Percentiles rank a stretch among this genome's conserved stretches.
phyloP scores from a whole-genome alignment of 2,888 invertebrate genomes.

The Meteorus colon region DNA sequence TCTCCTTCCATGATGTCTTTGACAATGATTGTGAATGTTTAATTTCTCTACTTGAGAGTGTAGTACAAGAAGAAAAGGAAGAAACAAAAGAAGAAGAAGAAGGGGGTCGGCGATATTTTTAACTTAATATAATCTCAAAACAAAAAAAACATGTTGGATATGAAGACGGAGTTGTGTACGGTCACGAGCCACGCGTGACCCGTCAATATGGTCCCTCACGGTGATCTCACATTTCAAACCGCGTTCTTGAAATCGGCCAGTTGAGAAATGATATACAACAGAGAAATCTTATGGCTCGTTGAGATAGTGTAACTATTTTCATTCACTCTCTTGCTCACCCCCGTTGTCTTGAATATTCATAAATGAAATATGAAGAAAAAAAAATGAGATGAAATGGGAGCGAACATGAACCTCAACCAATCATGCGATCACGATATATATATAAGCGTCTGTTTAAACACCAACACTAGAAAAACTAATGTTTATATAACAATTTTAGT shows the following conservation, averaged over 20 bases:
- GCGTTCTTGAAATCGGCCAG: conserved; percentile 36
- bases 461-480: not conserved
- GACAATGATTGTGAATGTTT: no score
- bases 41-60: no score
- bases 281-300: conserved; percentile 43
- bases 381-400: conserved; percentile 16
- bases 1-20: no score
- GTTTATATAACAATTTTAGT: not conserved
- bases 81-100: no score
- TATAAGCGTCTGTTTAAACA: not conserved
- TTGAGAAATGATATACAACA: conserved; percentile 44
- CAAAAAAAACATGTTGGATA: conserved; percentile 1
- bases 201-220: conserved; percentile 33
- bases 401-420: conserved; percentile 19
- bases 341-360: not conserved
- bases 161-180: not conserved
- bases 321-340: conserved; percentile 7
- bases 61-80: no score
- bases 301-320: conserved; percentile 43
- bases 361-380: conserved; percentile 17
- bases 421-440: not conserved
- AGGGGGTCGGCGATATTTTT: no score
- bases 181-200: not conserved
- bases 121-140: not conserved
- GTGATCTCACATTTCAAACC: conserved; percentile 36